phyloP scores from a whole-genome alignment of 2,113 vertebrate genomes.

The Dolichallabes microphthalmus region DNA sequence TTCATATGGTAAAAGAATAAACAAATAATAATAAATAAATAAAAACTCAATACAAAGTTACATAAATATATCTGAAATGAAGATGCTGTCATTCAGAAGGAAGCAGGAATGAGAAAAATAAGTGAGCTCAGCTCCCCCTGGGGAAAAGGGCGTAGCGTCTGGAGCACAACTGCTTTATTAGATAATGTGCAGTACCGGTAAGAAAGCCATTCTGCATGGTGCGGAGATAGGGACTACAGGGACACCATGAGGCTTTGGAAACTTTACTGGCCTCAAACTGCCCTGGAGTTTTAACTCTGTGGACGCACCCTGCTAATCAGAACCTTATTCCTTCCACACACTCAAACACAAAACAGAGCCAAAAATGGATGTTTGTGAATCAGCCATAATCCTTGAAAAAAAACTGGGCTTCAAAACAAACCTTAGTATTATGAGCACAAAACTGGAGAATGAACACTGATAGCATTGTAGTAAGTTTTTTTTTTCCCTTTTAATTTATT shows the following conservation, averaged over 20 bases:
- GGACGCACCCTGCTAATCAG: constrained; percentile 62
- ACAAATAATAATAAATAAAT: too few relatives aligned
- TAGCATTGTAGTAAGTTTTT: background rate
- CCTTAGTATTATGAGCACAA: background rate
- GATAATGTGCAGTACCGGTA: constrained; percentile 57
- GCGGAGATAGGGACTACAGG: constrained; percentile 59
- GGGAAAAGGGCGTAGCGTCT: constrained; percentile 54
- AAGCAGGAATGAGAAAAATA: constrained; percentile 46
- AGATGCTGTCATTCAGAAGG: constrained; percentile 32
- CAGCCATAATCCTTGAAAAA: background rate
- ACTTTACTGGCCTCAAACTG: constrained; percentile 56
- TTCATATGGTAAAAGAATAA: background rate
- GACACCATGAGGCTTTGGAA: constrained; percentile 49
- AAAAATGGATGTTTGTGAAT: constrained; percentile 22
- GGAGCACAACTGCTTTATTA: constrained; percentile 53
- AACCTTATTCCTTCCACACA: constrained; percentile 53
- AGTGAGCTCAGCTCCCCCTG: constrained; percentile 58
- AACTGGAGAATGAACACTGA: background rate
- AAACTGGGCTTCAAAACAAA: background rate
- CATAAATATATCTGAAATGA: background rate
- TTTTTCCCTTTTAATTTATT: background rate
- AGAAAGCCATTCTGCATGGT: constrained; percentile 56
- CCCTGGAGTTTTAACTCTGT: constrained; percentile 51
- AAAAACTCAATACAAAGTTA: background rate
- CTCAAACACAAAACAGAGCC: background rate